phyloP scores from a whole-genome alignment of 2,113 vertebrate genomes.

The Xyrauchen texanus region DNA sequence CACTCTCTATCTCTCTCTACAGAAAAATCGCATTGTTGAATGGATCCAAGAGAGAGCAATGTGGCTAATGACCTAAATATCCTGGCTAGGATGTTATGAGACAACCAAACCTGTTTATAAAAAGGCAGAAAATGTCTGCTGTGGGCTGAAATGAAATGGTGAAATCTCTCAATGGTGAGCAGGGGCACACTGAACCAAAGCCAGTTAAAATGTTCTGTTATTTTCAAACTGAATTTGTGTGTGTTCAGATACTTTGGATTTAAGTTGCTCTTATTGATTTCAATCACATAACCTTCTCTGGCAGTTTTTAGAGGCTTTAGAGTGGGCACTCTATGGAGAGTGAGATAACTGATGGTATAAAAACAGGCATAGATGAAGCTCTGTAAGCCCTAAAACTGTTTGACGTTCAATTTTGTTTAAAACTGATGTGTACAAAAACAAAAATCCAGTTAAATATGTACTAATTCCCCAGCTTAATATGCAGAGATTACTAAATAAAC shows the following conservation, averaged over 20 bases:
- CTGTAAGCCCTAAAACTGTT: too few relatives aligned
- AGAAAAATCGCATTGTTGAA: constrained; percentile 43
- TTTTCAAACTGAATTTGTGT: neutral
- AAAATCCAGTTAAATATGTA: too few relatives aligned
- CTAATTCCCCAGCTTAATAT: too few relatives aligned
- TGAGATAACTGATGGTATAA: neutral
- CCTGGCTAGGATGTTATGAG: constrained; percentile 42
- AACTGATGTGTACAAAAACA: too few relatives aligned
- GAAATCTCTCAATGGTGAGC: neutral
- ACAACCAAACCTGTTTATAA: constrained; percentile 45
- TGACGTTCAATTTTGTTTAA: too few relatives aligned
- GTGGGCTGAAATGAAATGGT: constrained; percentile 24
- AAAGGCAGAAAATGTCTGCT: constrained; percentile 35
- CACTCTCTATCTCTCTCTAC: neutral
- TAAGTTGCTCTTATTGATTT: constrained; percentile 39
- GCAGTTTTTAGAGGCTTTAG: constrained; percentile 28
- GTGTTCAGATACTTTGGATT: constrained; percentile 22
- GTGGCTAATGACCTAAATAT: constrained; percentile 48
- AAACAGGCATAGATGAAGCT: neutral
- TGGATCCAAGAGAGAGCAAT: constrained; percentile 50
- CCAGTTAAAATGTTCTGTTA: constrained; percentile 21
- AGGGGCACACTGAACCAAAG: constrained; percentile 21
- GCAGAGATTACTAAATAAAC: too few relatives aligned
- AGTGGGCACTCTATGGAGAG: neutral
- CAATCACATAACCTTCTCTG: constrained; percentile 32